Conservation (phyloP, 2,113 vertebrate genomes). For the Neomonachus schauinslandi region DNA sequence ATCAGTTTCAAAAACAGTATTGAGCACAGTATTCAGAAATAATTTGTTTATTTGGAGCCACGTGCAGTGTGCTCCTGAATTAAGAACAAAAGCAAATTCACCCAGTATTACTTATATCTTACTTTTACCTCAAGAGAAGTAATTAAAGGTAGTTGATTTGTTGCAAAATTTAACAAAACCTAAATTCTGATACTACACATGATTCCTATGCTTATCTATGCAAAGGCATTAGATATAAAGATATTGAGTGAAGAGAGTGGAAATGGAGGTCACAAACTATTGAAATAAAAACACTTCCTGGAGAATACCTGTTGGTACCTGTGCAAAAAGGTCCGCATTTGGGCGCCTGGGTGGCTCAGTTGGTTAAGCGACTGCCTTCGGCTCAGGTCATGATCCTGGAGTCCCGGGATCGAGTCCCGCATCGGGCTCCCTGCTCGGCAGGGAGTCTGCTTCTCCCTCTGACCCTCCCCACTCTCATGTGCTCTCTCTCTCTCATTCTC, state of each 20-base stretch:
- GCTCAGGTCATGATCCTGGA: too few species aligned
- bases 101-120: background rate
- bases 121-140: background rate
- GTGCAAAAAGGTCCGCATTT: background rate
- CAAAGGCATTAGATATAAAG: background rate
- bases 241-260: background rate
- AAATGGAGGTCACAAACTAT: fast-evolving
- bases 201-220: background rate
- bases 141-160: background rate
- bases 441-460: too few species aligned
- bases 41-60: background rate
- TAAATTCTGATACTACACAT: background rate
- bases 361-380: too few species aligned
- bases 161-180: background rate
- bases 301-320: background rate
- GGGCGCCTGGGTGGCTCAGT: too few species aligned
- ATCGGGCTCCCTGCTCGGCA: too few species aligned
- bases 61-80: background rate
- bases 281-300: background rate
- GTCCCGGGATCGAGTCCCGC: too few species aligned
- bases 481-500: too few species aligned
- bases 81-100: background rate
- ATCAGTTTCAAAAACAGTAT: background rate
- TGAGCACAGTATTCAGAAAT: background rate
- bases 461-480: too few species aligned